A percentile compares a stretch with the other conserved stretches of the same genome.
These are phyloP conservation scores for Sminthurinus aureus DNA, from an alignment of 2,888 invertebrate species.

Conservation along the genomic window DNA sequence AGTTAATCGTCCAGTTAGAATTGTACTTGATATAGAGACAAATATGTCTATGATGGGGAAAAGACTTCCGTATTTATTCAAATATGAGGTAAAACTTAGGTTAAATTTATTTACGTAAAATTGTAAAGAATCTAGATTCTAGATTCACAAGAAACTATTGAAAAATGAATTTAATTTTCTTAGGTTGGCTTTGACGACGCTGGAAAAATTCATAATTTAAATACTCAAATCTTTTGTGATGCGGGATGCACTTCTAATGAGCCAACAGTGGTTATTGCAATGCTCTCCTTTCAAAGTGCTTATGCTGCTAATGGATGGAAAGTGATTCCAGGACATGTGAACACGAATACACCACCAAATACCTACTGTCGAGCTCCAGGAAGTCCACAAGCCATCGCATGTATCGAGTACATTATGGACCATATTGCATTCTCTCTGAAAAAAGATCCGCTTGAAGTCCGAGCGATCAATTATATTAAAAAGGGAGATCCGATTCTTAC, in stretches of 20 bases:
- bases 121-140: background rate
- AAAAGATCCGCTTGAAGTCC: conserved; percentile 70
- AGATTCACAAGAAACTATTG: background rate
- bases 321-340: conserved; percentile 61
- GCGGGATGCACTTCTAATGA: conserved; percentile 61
- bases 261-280: conserved; percentile 49
- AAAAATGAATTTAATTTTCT: conserved; percentile 24
- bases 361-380: conserved; percentile 63
- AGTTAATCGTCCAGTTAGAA: conserved; percentile 73
- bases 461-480: conserved; percentile 67
- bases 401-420: conserved; percentile 74
- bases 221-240: conserved; percentile 62
- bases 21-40: conserved; percentile 75
- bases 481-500: conserved; percentile 61
- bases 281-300: conserved; percentile 56
- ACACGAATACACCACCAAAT: conserved; percentile 63
- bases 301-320: conserved; percentile 63
- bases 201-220: conserved; percentile 62
- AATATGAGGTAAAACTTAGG: conserved; percentile 70
- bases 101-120: background rate
- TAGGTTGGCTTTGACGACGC: conserved; percentile 58
- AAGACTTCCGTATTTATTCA: conserved; percentile 69
- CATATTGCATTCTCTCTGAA: conserved; percentile 68
- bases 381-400: conserved; percentile 71
- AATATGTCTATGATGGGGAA: conserved; percentile 77